Percentiles rank a stretch among this genome's conserved stretches.
Evolutionary conservation across 2,113 vertebrate genomes (phyloP).

Genomic region (Sapayoa aenigma): DNA sequence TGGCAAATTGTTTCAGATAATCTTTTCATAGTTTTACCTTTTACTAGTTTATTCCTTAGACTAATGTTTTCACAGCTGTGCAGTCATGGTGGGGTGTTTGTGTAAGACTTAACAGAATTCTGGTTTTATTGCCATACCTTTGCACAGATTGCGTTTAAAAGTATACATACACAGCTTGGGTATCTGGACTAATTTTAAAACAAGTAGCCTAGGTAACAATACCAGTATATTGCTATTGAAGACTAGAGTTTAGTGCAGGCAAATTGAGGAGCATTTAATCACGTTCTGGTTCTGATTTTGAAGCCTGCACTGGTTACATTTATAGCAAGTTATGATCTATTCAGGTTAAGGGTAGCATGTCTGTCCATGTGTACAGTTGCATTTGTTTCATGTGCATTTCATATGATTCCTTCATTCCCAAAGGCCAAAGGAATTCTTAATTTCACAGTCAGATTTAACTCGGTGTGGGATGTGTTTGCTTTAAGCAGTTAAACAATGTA

Average conservation of each 20-base stretch:
- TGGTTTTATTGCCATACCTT: slow-evolving; percentile 10
- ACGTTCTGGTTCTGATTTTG: neutral
- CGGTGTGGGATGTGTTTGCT: neutral
- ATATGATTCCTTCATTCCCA: neutral
- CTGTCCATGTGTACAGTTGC: neutral
- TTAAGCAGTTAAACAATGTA: neutral
- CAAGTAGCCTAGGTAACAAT: neutral
- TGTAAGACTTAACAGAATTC: neutral
- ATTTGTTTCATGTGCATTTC: neutral
- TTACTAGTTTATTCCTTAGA: slow-evolving; percentile 20
- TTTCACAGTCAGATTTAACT: neutral
- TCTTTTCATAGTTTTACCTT: slow-evolving; percentile 6
- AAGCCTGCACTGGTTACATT: neutral
- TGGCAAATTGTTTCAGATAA: neutral
- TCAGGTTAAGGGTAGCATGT: neutral
- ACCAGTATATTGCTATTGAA: neutral
- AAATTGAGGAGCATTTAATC: neutral
- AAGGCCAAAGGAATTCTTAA: neutral
- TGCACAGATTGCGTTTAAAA: neutral
- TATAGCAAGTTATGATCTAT: neutral
- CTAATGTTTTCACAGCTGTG: slow-evolving; percentile 53
- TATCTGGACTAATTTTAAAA: neutral
- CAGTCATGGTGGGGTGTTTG: neutral
- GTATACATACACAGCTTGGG: neutral
- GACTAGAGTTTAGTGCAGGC: neutral